Percentiles rank a stretch among this genome's conserved stretches.
Conservation (phyloP, 2,797 vertebrate species). For the Acipenser ruthenus region DNA sequence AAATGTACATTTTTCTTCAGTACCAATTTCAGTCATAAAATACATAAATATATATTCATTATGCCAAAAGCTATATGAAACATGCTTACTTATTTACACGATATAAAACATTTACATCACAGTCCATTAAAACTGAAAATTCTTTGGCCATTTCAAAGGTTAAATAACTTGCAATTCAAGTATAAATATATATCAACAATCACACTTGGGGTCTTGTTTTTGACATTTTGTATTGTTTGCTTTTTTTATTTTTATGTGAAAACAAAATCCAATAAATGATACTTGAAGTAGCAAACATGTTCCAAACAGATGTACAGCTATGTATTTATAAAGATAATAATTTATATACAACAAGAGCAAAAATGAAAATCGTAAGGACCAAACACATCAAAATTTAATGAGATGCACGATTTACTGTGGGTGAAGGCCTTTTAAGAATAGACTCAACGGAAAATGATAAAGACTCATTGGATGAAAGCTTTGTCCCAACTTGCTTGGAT, state of each 20-base stretch:
- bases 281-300: background rate
- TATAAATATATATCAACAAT: background rate
- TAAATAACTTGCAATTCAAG: slow-evolving; percentile 1
- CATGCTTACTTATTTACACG: slow-evolving; percentile 49
- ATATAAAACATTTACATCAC: slow-evolving; percentile 38
- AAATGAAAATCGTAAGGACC: no score
- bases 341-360: no score
- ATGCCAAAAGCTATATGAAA: slow-evolving; percentile 45
- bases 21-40: slow-evolving; percentile 35
- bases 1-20: slow-evolving; percentile 16
- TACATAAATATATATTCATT: slow-evolving; percentile 60
- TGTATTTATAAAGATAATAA: no score
- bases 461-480: slow-evolving; percentile 67
- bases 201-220: background rate
- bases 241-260: background rate
- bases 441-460: slow-evolving; percentile 94
- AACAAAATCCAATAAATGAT: background rate
- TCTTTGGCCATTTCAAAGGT: background rate
- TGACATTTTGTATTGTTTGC: background rate
- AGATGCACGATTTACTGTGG: slow-evolving; percentile 66
- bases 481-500: slow-evolving; percentile 69
- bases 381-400: slow-evolving; percentile 43
- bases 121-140: background rate
- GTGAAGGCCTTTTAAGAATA: slow-evolving; percentile 81
- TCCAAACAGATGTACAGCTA: background rate